These are phyloP conservation scores for Lycopodina hypogea DNA, from an alignment of 37 sponge, comb jelly and placozoan genomes.

Conservation along the genomic window DNA sequence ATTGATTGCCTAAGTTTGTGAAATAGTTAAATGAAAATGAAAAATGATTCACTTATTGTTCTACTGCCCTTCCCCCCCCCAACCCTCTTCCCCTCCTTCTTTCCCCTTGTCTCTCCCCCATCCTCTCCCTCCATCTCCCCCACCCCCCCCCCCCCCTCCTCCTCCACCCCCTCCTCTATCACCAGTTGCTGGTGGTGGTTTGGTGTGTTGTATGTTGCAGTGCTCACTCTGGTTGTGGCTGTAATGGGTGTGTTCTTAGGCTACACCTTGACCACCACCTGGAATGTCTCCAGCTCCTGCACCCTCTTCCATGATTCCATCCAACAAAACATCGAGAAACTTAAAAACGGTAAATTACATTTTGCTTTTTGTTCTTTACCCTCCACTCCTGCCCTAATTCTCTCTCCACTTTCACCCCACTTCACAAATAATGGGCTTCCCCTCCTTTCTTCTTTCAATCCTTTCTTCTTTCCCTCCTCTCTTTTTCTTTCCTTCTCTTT, in stretches of 20 bases:
- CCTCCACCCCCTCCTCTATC: background rate
- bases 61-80: background rate
- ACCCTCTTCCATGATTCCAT: background rate
- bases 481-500: too few species aligned
- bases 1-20: background rate
- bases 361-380: too few species aligned
- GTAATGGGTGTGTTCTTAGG: constrained; percentile 38
- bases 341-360: constrained; percentile 8
- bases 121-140: constrained; percentile 10
- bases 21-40: background rate
- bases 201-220: constrained; percentile 19
- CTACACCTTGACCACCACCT: constrained; percentile 12
- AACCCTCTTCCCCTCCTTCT: background rate
- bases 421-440: too few species aligned
- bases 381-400: too few species aligned
- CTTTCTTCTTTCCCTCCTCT: too few species aligned
- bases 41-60: background rate
- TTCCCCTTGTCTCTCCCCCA: background rate
- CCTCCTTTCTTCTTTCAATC: too few species aligned
- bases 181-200: constrained; percentile 35
- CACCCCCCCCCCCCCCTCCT: constrained; percentile 2
- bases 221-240: constrained; percentile 29
- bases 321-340: background rate
- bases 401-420: too few species aligned
- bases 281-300: constrained; percentile 2